Evolutionary conservation across 2,888 invertebrate genomes (phyloP), one percentile per base, ranked within the genome.

Genomic region (Drosophila lutescens): DNA sequence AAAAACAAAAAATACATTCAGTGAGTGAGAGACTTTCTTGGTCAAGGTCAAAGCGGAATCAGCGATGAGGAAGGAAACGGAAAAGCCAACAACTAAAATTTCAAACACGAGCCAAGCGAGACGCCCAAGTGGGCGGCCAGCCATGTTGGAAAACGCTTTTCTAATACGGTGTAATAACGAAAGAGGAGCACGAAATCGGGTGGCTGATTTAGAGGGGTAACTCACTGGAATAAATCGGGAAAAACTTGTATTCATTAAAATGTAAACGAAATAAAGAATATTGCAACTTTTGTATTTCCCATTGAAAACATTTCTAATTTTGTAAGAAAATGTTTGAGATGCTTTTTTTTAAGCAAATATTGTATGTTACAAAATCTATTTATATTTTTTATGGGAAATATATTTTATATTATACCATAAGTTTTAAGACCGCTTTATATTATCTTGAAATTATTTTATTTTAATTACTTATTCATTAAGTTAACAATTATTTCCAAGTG

Each of bases 41-140:
- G 81, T 81, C 83, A 84, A 84, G 84, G 87, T 84, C 87, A 67
- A 20, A 57, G 54, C 59, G 36, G 55, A 68, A 53, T 63, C 49
- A 61, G 57, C 51, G 49, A 57, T 57, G 66, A 57, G 62, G 53
- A 60, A 46, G 57, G 58, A 58, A 32, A 44, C 30, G 60, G 60
- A 41, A 32, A 47, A 50, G 47, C 62, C 47, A 60, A 60, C 61
- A 75, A 53, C 65, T 66, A 57, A 70, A 61, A 61, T 76, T 75
- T 51, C 70, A 55, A 70, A 56, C 75, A 75, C 70, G 59, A 55
- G 65, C 75, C 65, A 56, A 61, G 13, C 44, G 30, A 15, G 36
- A n/a, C 38, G 34, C 51, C 56, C 68, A 63, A 54, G 60, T 72
- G 71, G 71, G 73, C 49, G 71, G 63, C 44, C 65, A 65, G 58